These are phyloP conservation scores for Nomada fabriciana DNA, from an alignment of 2,888 invertebrate species.

Conservation along the genomic window DNA sequence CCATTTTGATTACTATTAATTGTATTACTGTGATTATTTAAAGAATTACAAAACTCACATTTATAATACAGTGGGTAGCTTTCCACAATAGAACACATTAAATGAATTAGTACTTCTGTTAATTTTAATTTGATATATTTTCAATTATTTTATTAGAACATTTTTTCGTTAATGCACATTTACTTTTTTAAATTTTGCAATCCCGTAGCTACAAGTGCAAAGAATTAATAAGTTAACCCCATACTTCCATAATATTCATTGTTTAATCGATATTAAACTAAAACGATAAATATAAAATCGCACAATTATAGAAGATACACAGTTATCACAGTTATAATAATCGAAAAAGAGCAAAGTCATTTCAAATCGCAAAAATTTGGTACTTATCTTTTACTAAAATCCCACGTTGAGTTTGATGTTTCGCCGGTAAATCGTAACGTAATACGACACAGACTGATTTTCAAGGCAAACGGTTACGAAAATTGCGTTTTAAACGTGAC, in stretches of 20 bases:
- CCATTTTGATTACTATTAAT: too few relatives aligned
- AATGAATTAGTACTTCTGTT: background rate
- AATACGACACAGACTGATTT: background rate
- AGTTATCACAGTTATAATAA: background rate
- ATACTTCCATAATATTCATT: background rate
- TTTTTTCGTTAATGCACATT: slow-evolving; percentile 7
- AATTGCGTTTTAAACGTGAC: slow-evolving; percentile 11
- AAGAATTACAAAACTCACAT: background rate
- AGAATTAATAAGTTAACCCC: background rate
- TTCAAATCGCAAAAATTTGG: slow-evolving; percentile 18
- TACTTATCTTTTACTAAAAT: slow-evolving; percentile 2
- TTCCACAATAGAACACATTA: background rate
- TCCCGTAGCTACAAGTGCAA: background rate
- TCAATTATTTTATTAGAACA: background rate
- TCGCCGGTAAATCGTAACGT: background rate
- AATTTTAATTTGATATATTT: background rate
- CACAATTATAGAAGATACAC: background rate
- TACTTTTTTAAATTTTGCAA: background rate
- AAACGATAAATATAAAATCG: background rate
- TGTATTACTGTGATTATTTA: too few relatives aligned
- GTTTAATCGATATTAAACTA: background rate
- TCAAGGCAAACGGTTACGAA: slow-evolving; percentile 9
- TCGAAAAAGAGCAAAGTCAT: background rate
- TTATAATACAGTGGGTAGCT: slow-evolving; percentile 3
- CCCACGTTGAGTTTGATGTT: background rate